phyloP scores from a whole-genome alignment of 2,888 invertebrate genomes.

The Chesias legatella region DNA sequence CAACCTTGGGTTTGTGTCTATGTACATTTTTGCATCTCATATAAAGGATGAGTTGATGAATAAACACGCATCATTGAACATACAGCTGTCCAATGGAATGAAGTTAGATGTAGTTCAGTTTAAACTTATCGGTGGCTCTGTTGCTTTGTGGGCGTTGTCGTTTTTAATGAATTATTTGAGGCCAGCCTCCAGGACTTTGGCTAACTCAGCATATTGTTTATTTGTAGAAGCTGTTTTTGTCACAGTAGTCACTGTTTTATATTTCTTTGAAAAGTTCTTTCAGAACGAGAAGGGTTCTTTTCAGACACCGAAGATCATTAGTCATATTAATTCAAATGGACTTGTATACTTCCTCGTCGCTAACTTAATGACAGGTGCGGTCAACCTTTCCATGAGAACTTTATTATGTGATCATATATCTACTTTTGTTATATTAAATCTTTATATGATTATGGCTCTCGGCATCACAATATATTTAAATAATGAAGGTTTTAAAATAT shows the following conservation, averaged over 20 bases:
- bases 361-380: conserved; percentile 91
- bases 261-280: conserved; percentile 74
- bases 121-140: conserved; percentile 26
- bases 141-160: conserved; percentile 63
- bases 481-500: conserved; percentile 66
- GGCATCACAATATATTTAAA: conserved; percentile 54
- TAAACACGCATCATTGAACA: conserved; percentile 32
- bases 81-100: conserved; percentile 5
- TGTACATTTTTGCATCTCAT: conserved; percentile 88
- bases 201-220: conserved; percentile 89
- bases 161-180: conserved; percentile 70
- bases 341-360: conserved; percentile 90
- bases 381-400: conserved; percentile 88
- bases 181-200: conserved; percentile 88
- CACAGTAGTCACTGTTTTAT: conserved; percentile 75
- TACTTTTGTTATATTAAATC: conserved; percentile 77
- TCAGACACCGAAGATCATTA: conserved; percentile 79
- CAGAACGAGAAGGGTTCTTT: conserved; percentile 42
- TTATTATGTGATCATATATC: conserved; percentile 55
- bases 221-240: conserved; percentile 86
- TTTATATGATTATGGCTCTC: conserved; percentile 76
- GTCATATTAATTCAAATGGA: conserved; percentile 90
- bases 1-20: conserved; percentile 89
- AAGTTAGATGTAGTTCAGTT: conserved; percentile 11
- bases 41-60: conserved; percentile 78